Conservation (phyloP, 2,797 vertebrate species). For the Potorous gilbertii region DNA sequence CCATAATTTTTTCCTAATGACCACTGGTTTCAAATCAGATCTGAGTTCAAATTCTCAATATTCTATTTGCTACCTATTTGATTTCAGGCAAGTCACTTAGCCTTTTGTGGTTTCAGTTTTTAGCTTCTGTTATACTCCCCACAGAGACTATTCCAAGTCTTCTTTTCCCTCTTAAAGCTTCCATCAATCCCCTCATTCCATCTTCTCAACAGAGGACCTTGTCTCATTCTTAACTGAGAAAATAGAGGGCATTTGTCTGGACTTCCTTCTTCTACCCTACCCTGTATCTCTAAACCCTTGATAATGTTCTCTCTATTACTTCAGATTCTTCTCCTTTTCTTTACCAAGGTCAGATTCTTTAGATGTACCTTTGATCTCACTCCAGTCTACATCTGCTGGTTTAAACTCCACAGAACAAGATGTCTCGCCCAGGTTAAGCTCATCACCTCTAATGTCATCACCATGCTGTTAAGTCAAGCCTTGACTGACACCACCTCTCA, state of each 20-base stretch:
- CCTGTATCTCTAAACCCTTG: constrained; percentile 66
- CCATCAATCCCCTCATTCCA: constrained; percentile 51
- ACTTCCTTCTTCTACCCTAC: constrained; percentile 72
- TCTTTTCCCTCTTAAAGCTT: constrained; percentile 66
- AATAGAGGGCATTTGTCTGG: constrained; percentile 71
- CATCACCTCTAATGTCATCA: background rate
- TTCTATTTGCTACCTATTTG: background rate
- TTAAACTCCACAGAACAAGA: background rate
- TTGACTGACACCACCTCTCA: background rate
- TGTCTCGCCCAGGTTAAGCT: background rate
- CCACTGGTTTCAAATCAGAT: background rate
- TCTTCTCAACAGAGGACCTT: constrained; percentile 68
- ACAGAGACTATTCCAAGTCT: constrained; percentile 60
- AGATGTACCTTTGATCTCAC: background rate
- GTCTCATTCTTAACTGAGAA: constrained; percentile 78
- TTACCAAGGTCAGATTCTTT: constrained; percentile 17
- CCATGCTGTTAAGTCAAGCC: background rate
- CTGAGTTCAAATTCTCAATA: background rate
- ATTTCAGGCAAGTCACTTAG: background rate
- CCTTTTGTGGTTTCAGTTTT: background rate
- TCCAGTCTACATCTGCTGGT: background rate
- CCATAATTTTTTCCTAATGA: background rate
- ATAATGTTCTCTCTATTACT: constrained; percentile 21
- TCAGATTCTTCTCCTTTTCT: background rate
- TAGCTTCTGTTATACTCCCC: constrained; percentile 18